Evolutionary conservation across 2,113 vertebrate species (phyloP), one percentile per base, ranked within the genome.

Genomic region (Semnornis frantzii): DNA sequence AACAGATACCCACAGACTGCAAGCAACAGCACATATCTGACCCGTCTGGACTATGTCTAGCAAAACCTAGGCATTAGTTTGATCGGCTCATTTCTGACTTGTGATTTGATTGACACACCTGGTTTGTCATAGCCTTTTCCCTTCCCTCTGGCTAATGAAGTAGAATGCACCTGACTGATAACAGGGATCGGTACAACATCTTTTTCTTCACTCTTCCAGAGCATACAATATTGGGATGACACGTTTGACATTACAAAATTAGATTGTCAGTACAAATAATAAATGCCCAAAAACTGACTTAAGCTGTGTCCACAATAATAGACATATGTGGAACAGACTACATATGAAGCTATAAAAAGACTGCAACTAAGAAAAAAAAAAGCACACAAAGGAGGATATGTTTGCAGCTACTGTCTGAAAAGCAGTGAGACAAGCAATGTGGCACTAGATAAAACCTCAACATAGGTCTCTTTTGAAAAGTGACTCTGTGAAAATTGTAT

Each of bases 391-490:
- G 58, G 70, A 78, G 28, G 82, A 52, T 55, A 31, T 28, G 4
- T 58, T 68, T 92, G 37, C 28, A 63, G 42, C 33, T 84, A 37
- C 39, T 70, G 60, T 14, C 46, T 85, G 71, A 92, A 50, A 27
- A 80, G 57, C 66, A 58, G 25, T 27, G 18, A 91, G 68, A 87
- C 14, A 89, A 66, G 33, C 33, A 80, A 52, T 57, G 50, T 54
- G 79, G 31, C 33, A 46, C 82, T 55, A 74, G 50, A 76, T 85
- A 95, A 92, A 92, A 82, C 55, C 66, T 82, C 79, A 25, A 89
- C 89, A 87, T 57, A 59, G 19, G 57, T 85, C 11, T 6, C 33
- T 92, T 92, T 93, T 89, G 54, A 85, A 91, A 91, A 89, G 17
- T 16, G 50, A 70, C 14, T 86, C 84, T 44, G 33, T 82, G 68